phyloP scores from a whole-genome alignment of 2,113 vertebrate genomes.

The Anser brachyrhynchus region DNA sequence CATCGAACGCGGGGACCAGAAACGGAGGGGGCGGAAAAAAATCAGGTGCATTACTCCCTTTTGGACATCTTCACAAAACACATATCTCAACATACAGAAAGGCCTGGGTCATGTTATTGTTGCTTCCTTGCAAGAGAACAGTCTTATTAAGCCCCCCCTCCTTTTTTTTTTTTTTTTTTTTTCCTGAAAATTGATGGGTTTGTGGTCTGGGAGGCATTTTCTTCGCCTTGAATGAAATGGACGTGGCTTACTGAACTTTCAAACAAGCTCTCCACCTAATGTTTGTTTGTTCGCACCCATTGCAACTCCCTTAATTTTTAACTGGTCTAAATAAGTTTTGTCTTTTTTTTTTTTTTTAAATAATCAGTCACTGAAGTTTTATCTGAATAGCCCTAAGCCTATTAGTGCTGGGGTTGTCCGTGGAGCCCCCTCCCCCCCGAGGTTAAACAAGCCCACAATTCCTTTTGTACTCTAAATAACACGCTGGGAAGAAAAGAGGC shows the following conservation, averaged over 20 bases:
- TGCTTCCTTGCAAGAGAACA: not conserved
- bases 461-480: constrained; percentile 45
- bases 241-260: not conserved
- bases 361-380: constrained; percentile 55
- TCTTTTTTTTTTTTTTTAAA: constrained; percentile 42
- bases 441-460: constrained; percentile 65
- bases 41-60: not conserved
- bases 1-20: not conserved
- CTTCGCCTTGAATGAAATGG: constrained; percentile 12
- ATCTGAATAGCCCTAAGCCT: constrained; percentile 52
- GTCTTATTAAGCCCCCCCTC: not conserved
- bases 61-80: not conserved
- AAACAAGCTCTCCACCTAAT: constrained; percentile 6
- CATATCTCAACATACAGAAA: not conserved
- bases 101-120: not conserved
- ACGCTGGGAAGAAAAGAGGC: not conserved
- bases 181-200: not conserved
- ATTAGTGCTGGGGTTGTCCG: constrained; percentile 13
- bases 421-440: not conserved
- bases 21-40: not conserved
- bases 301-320: constrained; percentile 38
- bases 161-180: not conserved
- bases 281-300: constrained; percentile 41
- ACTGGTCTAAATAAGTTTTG: constrained; percentile 10
- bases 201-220: not conserved